Percentiles rank a stretch among this genome's conserved stretches.
Conservation (phyloP, 2,113 vertebrate species). For the Canis aureus region DNA sequence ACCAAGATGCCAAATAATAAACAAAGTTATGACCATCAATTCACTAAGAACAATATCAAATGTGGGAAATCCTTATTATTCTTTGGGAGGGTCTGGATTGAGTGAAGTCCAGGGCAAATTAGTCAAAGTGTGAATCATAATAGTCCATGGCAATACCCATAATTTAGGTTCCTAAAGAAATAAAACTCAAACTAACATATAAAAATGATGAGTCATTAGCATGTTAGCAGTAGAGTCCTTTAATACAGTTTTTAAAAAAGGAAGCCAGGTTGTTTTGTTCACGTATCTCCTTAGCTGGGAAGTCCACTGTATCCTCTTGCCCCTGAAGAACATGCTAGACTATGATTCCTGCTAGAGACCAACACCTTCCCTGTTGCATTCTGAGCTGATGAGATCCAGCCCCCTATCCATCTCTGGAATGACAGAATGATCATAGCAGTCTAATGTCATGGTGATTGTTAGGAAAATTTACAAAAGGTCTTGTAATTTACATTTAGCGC, state of each 20-base stretch:
- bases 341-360: neutral
- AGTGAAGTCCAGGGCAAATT: neutral
- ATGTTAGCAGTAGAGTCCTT: neutral
- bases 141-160: neutral
- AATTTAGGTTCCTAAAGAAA: constrained; percentile 36
- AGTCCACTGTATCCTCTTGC: neutral
- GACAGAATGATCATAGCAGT: neutral
- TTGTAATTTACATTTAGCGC: neutral
- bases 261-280: constrained; percentile 10
- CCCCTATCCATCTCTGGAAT: neutral
- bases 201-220: neutral
- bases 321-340: neutral
- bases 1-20: neutral
- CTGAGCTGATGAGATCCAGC: neutral
- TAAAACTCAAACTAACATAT: constrained; percentile 22
- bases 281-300: neutral
- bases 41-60: neutral
- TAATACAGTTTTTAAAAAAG: neutral
- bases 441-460: neutral
- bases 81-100: neutral
- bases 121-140: neutral
- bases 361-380: neutral
- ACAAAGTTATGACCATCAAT: neutral
- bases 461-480: neutral
- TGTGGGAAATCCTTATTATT: neutral